A percentile compares a stretch with the other conserved stretches of the same genome.
These are phyloP conservation scores for Macroglossus sobrinus DNA, from an alignment of 2,113 vertebrate species.

Conservation along the genomic window DNA sequence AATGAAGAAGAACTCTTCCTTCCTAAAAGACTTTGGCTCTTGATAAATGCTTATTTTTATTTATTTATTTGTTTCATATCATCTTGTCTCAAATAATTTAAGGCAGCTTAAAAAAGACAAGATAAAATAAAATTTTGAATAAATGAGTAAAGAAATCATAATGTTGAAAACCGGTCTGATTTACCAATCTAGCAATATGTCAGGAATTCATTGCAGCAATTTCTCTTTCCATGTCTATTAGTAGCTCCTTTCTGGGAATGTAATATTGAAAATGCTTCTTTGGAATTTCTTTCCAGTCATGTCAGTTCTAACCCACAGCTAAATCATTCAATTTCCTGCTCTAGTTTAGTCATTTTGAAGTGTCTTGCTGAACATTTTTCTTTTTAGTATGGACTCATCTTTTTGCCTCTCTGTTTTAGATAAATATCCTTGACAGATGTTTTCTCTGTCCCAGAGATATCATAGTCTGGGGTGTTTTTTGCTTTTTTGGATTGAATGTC, in stretches of 20 bases:
- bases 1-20: background rate
- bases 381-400: background rate
- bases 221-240: background rate
- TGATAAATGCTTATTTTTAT: background rate
- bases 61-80: background rate
- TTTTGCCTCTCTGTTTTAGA: background rate
- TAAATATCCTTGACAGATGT: background rate
- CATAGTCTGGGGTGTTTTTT: background rate
- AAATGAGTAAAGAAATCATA: background rate
- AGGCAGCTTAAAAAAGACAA: background rate
- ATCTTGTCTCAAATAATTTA: background rate
- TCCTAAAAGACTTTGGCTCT: background rate
- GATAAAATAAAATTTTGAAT: background rate
- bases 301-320: background rate
- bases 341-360: background rate
- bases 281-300: background rate
- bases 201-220: background rate
- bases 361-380: background rate
- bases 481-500: background rate
- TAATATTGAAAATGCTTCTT: background rate
- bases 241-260: background rate
- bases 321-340: background rate
- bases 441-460: background rate
- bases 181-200: background rate
- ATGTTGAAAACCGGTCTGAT: background rate